Evolutionary conservation across 1,140 invertebrate species (phyloP).

Genomic region (Meloidogyne exigua): DNA sequence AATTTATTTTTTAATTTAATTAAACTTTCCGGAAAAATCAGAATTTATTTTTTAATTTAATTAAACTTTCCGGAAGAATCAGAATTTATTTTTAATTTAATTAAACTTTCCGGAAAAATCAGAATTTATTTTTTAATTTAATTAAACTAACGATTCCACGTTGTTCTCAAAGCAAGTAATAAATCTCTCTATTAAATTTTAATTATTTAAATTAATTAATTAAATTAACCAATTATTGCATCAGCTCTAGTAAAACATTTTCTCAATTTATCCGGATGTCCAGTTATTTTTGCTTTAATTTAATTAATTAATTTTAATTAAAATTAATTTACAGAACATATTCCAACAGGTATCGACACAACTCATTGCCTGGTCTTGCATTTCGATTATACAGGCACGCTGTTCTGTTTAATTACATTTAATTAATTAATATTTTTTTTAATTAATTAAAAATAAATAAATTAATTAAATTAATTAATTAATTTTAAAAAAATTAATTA

Average conservation of each 20-base stretch:
- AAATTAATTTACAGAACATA: conserved; percentile 35
- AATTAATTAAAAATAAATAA: too few species aligned
- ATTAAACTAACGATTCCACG: conserved; percentile 47
- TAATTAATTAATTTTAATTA: neutral
- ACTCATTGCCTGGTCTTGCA: conserved; percentile 45
- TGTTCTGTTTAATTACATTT: conserved; percentile 30
- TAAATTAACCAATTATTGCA: conserved; percentile 23
- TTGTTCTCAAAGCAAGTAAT: conserved; percentile 53
- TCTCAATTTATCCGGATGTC: conserved; percentile 43
- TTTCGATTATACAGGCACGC: conserved; percentile 48
- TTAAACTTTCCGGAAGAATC: neutral
- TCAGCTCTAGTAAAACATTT: conserved; percentile 45
- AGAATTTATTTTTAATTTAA: too few species aligned
- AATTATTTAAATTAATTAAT: neutral
- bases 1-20: too few species aligned
- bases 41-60: neutral
- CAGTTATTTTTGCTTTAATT: conserved; percentile 32
- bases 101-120: neutral
- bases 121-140: neutral
- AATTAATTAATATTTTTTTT: too few species aligned
- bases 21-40: neutral
- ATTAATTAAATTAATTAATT: too few species aligned
- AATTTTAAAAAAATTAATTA: too few species aligned
- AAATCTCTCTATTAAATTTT: conserved; percentile 28
- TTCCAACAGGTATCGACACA: conserved; percentile 51